phyloP scores from a whole-genome alignment of 2,797 vertebrate species.

The Lagorchestes hirsutus region DNA sequence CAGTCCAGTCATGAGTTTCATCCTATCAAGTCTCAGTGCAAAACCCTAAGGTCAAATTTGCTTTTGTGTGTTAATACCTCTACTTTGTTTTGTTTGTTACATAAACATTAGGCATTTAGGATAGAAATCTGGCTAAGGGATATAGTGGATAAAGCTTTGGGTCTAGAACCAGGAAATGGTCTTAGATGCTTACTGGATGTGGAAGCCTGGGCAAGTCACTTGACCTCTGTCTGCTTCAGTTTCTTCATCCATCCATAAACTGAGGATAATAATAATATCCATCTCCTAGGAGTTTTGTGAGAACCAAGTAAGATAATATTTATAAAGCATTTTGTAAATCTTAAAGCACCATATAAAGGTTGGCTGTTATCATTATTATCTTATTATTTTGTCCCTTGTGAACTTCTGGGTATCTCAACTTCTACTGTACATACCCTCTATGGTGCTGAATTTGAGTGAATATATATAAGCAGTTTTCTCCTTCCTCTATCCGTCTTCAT shows the following conservation, averaged over 20 bases:
- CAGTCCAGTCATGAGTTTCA: background rate
- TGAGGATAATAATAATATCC: background rate
- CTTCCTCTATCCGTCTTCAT: background rate
- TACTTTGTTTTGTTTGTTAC: background rate
- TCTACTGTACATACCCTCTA: background rate
- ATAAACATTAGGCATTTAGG: background rate
- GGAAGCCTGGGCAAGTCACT: background rate
- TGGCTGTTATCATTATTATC: background rate
- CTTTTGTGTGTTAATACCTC: background rate
- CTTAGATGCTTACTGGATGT: background rate
- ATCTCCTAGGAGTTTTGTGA: background rate
- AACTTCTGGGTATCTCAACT: background rate
- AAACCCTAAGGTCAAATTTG: background rate
- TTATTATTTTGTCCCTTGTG: background rate
- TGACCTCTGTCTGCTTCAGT: background rate
- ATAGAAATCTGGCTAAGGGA: background rate
- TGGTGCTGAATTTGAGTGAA: background rate
- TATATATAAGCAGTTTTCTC: background rate
- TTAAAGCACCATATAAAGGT: background rate
- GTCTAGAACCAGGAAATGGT: background rate
- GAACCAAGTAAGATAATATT: background rate
- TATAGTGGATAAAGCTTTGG: background rate
- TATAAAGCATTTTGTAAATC: background rate
- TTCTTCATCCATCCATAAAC: background rate
- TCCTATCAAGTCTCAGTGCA: background rate